Conservation (phyloP, 2,888 invertebrate species). For the Cantharis lateralis region DNA sequence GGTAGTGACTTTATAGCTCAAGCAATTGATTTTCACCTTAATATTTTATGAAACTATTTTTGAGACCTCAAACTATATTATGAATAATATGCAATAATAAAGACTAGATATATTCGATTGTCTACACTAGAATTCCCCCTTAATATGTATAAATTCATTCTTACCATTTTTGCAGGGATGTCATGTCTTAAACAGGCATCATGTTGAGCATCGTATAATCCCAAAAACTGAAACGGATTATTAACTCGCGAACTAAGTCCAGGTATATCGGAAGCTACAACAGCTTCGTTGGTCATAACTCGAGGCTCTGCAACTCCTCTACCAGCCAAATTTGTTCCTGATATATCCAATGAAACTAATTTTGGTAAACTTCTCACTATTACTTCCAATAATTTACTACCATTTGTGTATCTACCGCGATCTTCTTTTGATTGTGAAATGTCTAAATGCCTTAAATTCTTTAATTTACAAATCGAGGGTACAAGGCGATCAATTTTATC, state of each 20-base stretch:
- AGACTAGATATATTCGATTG: no score
- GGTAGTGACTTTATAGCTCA: no score
- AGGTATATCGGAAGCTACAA: conserved; percentile 77
- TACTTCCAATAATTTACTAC: conserved; percentile 71
- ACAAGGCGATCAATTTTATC: conserved; percentile 67
- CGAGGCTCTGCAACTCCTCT: conserved; percentile 71
- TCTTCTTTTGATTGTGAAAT: conserved; percentile 78
- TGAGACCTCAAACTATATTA: no score
- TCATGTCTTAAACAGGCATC: conserved; percentile 89
- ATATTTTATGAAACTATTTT: no score
- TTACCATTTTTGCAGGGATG: conserved; percentile 86
- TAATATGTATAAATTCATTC: conserved; percentile 36
- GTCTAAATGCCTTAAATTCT: conserved; percentile 74
- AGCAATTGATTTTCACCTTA: no score
- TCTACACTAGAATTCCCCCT: no score
- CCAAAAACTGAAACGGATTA: conserved; percentile 85
- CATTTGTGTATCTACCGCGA: conserved; percentile 71
- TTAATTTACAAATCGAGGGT: conserved; percentile 64
- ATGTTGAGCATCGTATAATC: conserved; percentile 87
- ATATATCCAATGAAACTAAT: conserved; percentile 87
- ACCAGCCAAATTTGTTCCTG: conserved; percentile 94
- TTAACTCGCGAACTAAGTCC: conserved; percentile 79
- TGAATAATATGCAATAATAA: no score
- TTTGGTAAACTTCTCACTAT: conserved; percentile 76
- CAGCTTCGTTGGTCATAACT: conserved; percentile 49